Base-by-base conservation (phyloP, 1,140 invertebrate genomes). In the Sweltsa coloradensis region DNA sequence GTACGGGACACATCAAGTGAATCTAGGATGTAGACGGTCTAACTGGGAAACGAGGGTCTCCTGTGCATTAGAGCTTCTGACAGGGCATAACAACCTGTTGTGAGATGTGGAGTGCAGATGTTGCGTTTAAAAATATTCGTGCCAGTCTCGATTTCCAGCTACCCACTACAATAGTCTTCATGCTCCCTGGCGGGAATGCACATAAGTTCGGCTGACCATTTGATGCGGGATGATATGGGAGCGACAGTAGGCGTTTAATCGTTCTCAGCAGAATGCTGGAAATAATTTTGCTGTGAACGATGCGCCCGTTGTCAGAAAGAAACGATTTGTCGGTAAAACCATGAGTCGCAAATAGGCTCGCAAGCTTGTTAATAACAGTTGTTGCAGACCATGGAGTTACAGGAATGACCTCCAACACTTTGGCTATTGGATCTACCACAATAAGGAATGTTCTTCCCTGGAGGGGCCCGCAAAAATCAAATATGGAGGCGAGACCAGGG, bases 181-280 rank as follows among this genome's bases (percentile, higher is more conserved):
- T 11, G 19, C 14, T 21, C 22, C 25, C 18, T n/a, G 29, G 26
- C 13, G 45, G 23, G 14, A 48, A 29, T 13, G 34, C 47, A 3
- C 3, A n/a, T 45, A 21, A 25, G 52, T 65, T 62, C 4, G 61
- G 61, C 3, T 51, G 58, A 0, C 65, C 63, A 48, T 66, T 67
- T 23, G 57, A 57, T 27, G 58, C 53, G 0, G 62, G 60, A 41
- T 57, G 50, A 36, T 62, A 61, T 9, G 62, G 61, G 11, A 62
- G 50, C 7, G 57, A 53, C 18, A 57, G 55, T 13, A 47, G 52
- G 41, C 51, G 51, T 6, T 64, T 61, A 19, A 47, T 46, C 51
- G 62, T 59, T 26, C 48, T 50, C 36, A 36, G 34, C 39, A 54
- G 57, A 55, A 66, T 3, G 39, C 13, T 46, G 55, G 51, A 51